Base-by-base conservation (phyloP, 2,113 vertebrate genomes). In the Struthio camelus region DNA sequence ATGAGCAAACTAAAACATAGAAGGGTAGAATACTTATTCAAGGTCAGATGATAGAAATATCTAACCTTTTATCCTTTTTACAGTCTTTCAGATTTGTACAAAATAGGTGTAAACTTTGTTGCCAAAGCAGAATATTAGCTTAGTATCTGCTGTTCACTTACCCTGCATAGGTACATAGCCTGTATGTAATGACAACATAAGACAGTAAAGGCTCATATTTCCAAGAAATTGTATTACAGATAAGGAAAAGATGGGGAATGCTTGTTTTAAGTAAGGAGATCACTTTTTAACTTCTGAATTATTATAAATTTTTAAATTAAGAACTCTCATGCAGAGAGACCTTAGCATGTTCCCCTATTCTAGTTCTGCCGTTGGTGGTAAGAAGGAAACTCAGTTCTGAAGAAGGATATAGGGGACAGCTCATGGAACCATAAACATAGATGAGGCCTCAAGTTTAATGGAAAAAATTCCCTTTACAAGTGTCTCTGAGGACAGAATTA, bases 281-380 rank as follows among this genome's bases (percentile, higher is more conserved):
- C 11, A 6, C 24, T 80, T 40, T 70, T 17, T 7, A 73, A 53
- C 27, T 76, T 64, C 42, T 23, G 54, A 81, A 48, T 24, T 30
- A 53, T 23, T 0, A 0, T 13, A 53, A 71, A 56, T 46, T 92
- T 71, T 76, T 85, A 20, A 82, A 80, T 0, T 1, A 80, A 89
- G 51, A 85, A 30, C 27, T 64, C 23, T 59, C 15, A 28, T 3
- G 19, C 36, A 64, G 61, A 66, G n/a, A 44, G 17, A 66, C 6
- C 32, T 22, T 3, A 24, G 69, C 77, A 70, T 0, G 4, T 19
- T 58, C 10, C 46, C 0, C 0, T 44, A 30, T 40, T 71, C 40
- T 46, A 46, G 24, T 67, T 86, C 69, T 91, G 64, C 64, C 64
- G 17, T 34, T 42, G 54, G 30, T 5, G 12, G 50, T 27, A 30